Conservation (phyloP, 2,888 invertebrate species). For the Ornithoptera priamus region DNA sequence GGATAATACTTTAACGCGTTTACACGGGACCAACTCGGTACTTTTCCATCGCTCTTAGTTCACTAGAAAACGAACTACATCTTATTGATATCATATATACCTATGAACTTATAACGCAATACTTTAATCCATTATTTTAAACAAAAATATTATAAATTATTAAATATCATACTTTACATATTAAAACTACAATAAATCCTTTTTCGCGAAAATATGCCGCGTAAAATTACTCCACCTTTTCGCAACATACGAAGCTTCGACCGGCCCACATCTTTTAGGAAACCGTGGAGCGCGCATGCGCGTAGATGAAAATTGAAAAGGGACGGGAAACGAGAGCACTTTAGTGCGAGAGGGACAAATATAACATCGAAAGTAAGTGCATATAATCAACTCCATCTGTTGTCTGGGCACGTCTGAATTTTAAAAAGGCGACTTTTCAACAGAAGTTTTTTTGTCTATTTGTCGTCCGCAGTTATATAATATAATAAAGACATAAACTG, state of each 20-base stretch:
- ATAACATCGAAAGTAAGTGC: slow-evolving; percentile 51
- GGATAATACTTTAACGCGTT: slow-evolving; percentile 38
- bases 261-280: slow-evolving; percentile 61
- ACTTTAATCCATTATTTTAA: neutral
- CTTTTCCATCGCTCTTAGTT: slow-evolving; percentile 22
- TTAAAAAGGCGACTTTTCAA: slow-evolving; percentile 45
- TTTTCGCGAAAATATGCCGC: slow-evolving; percentile 32
- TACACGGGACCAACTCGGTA: slow-evolving; percentile 27
- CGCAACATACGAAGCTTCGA: slow-evolving; percentile 68
- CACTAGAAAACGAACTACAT: neutral
- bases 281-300: slow-evolving; percentile 64
- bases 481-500: neutral
- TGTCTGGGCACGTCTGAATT: slow-evolving; percentile 66
- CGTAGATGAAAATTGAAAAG: slow-evolving; percentile 60
- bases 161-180: neutral
- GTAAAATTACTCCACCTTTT: slow-evolving; percentile 31
- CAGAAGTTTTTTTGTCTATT: slow-evolving; percentile 25
- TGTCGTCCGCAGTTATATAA: slow-evolving; percentile 1
- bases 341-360: slow-evolving; percentile 46
- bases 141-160: neutral
- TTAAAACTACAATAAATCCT: neutral
- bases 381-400: slow-evolving; percentile 65
- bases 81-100: no score
- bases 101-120: no score
- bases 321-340: slow-evolving; percentile 41